A percentile compares a stretch with the other conserved stretches of the same genome.
Conservation (phyloP, 2,113 vertebrate species). For the Romanogobio albipinnatus region DNA sequence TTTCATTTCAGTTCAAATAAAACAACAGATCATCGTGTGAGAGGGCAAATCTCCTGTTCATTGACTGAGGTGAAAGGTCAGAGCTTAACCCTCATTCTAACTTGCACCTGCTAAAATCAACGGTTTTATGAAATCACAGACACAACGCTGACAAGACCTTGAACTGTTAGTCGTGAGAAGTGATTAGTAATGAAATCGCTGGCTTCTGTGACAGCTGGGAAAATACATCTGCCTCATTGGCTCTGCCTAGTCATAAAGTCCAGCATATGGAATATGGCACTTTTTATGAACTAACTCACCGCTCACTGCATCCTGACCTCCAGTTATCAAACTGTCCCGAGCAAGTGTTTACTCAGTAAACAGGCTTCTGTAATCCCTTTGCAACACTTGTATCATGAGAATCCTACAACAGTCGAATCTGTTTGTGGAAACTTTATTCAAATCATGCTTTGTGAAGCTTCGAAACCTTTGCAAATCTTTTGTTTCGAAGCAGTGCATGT, state of each 20-base stretch:
- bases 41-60: neutral
- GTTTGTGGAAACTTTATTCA: neutral
- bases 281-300: constrained; percentile 39
- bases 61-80: neutral
- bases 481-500: no score
- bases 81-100: neutral
- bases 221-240: constrained; percentile 54
- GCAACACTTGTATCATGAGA: constrained; percentile 42
- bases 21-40: neutral
- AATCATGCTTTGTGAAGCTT: no score
- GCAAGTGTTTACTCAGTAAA: constrained; percentile 48
- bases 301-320: neutral
- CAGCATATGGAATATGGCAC: constrained; percentile 56
- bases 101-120: neutral
- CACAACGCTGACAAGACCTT: neutral
- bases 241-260: constrained; percentile 49
- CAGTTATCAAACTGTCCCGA: constrained; percentile 31
- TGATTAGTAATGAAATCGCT: constrained; percentile 16
- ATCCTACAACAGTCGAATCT: neutral
- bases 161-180: neutral
- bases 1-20: neutral
- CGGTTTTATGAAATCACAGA: constrained; percentile 7
- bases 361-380: constrained; percentile 28
- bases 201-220: constrained; percentile 46
- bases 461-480: no score